Base-by-base conservation (phyloP, 2,888 invertebrate genomes). In the Lepetodrilus schrolli region DNA sequence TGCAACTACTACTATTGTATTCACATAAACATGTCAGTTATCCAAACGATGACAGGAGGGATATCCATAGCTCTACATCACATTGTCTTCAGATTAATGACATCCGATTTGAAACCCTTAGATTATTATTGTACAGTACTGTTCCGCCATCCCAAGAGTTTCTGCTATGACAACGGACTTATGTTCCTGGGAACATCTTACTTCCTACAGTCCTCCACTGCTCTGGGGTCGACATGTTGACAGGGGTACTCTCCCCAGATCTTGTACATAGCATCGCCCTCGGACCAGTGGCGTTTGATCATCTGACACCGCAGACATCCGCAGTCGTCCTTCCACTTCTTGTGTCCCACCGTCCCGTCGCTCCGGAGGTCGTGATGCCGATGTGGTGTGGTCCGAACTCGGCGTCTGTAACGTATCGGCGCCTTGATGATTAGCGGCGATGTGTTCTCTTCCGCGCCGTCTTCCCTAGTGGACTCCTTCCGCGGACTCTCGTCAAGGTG, bases 191-290 rank as follows among this genome's bases (percentile, higher is more conserved):
- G 10, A 10, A 3, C 5, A n/a, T 21, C 21, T 23, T 30, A 38
- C 7, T 68, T 30, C 13, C 47, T 47, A 13, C 74, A 74, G 37
- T 77, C 74, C 21, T 72, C 66, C 21, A 48, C 36, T 10, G 72
- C 30, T n/a, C 34, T 50, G 34, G 69, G 71, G 47, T 73, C 73
- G 20, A 77, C 48, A 36, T 79, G 78, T 71, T 82, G 80, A 70
- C 85, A 86, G 3, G 86, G 84, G 73, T 84, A 86, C 21, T 79
- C 78, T 0, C 86, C 84, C 86, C 85, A 85, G 66, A 84, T 75
- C 37, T 77, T 73, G 69, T 86, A 85, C 26, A 80, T 77, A 1
- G 80, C 78, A 65, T 86, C 85, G 3, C 82, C 83, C 34, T 85
- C 85, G 26, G 76, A 70, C 75, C 73, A 86, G 66, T 85, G 84